Evolutionary conservation across 1,140 invertebrate genomes (phyloP).

Genomic region (Chelonus insularis): DNA sequence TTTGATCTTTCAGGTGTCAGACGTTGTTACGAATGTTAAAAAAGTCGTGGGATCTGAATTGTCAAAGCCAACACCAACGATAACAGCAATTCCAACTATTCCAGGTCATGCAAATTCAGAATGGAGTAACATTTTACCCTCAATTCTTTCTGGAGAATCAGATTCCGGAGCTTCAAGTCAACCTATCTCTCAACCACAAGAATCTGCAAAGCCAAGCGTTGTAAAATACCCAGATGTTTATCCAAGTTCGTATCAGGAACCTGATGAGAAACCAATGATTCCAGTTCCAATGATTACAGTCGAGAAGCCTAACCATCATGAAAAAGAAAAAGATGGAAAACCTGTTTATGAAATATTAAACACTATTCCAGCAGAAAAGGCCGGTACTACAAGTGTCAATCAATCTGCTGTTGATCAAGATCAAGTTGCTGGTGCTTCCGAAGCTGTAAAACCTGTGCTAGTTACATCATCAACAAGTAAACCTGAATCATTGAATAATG

Average conservation of each 20-base stretch:
- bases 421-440: background rate
- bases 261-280: slow-evolving; percentile 16
- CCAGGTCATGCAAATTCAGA: slow-evolving; percentile 62
- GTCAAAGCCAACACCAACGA: slow-evolving; percentile 64
- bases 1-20: slow-evolving; percentile 64
- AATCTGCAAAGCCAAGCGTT: slow-evolving; percentile 7
- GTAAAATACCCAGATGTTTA: background rate
- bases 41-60: slow-evolving; percentile 79
- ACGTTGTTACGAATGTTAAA: slow-evolving; percentile 79
- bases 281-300: slow-evolving; percentile 45
- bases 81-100: slow-evolving; percentile 65
- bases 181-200: background rate
- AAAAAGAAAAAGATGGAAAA: slow-evolving; percentile 33
- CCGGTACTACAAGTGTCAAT: background rate
- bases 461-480: slow-evolving; percentile 2
- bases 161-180: slow-evolving; percentile 12
- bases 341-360: slow-evolving; percentile 44
- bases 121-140: slow-evolving; percentile 80
- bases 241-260: background rate
- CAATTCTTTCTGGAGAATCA: slow-evolving; percentile 69
- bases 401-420: background rate
- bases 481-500: background rate
- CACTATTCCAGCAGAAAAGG: slow-evolving; percentile 36
- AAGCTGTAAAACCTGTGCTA: background rate
- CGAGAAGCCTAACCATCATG: slow-evolving; percentile 36